phyloP scores from a whole-genome alignment of 2,888 invertebrate genomes.

The Tipula lateralis region DNA sequence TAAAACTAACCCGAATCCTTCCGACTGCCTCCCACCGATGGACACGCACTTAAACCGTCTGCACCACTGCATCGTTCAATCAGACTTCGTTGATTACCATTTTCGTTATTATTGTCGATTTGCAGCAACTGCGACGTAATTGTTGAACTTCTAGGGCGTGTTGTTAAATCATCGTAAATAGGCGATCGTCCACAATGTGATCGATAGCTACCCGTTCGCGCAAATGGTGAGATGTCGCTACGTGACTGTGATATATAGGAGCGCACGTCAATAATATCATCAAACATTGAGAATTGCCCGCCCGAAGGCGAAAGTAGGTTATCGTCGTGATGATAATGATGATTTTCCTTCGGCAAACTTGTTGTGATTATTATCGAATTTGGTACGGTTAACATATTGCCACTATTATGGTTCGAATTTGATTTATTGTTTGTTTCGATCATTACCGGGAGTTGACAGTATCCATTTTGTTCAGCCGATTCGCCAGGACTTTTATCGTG shows the following conservation, averaged over 20 bases:
- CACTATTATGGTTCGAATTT: conserved; percentile 43
- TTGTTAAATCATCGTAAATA: conserved; percentile 49
- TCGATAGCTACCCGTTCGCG: conserved; percentile 64
- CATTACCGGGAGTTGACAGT: conserved; percentile 63
- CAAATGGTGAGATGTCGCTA: conserved; percentile 66
- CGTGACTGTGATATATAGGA: conserved; percentile 70
- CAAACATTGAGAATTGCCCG: conserved; percentile 54
- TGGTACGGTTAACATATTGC: conserved; percentile 43
- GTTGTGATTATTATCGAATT: conserved; percentile 44
- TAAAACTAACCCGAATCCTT: conserved; percentile 62
- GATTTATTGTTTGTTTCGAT: conserved; percentile 51
- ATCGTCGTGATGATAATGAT: conserved; percentile 38
- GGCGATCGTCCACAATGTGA: conserved; percentile 63
- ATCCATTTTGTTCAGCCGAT: conserved; percentile 50
- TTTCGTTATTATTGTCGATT: conserved; percentile 37
- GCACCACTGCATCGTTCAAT: conserved; percentile 45
- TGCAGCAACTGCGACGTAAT: conserved; percentile 46
- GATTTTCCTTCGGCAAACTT: conserved; percentile 37
- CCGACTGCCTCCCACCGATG: conserved; percentile 72
- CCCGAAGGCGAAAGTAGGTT: not conserved
- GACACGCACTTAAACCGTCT: conserved; percentile 67
- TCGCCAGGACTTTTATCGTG: conserved; percentile 35
- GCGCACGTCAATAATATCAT: conserved; percentile 65
- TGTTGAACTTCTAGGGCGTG: conserved; percentile 50
- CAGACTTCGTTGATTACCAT: conserved; percentile 30